A percentile compares a stretch with the other conserved stretches of the same genome.
Evolutionary conservation across 53 echinoderm and acorn worm species (phyloP).

Genomic region (Patiria pectinifera): DNA sequence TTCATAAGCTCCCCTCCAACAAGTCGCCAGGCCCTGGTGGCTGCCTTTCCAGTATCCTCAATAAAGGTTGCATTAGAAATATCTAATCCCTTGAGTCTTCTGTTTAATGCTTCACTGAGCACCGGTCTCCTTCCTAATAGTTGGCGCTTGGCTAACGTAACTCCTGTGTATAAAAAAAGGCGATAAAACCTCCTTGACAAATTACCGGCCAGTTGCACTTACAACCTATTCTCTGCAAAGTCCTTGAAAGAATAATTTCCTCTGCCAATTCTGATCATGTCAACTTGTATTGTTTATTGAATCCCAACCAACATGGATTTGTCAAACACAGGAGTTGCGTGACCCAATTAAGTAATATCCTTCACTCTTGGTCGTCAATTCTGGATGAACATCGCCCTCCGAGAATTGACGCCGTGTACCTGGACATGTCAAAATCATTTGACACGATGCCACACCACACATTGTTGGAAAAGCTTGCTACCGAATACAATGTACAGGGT

Average conservation of each 20-base stretch:
- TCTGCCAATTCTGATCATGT: slow-evolving; percentile 5
- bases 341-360: no score
- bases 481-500: not conserved
- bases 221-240: not conserved
- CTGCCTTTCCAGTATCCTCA: no score
- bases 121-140: no score
- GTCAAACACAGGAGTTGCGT: slow-evolving; percentile 10
- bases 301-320: not conserved
- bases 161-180: no score
- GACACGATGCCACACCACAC: slow-evolving; percentile 27
- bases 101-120: no score
- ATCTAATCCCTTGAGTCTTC: no score
- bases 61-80: no score
- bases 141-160: no score
- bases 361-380: slow-evolving; percentile 10
- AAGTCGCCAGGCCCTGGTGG: no score
- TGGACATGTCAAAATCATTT: slow-evolving; percentile 36
- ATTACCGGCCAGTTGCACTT: slow-evolving; percentile 1
- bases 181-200: not conserved
- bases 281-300: not conserved
- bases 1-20: no score
- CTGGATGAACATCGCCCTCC: slow-evolving; percentile 15
- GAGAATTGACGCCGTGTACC: slow-evolving; percentile 29
- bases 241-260: not conserved
- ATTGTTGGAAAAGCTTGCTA: not conserved